These are phyloP conservation scores for Leptinotarsa rubiginosa DNA, from an alignment of 2,888 invertebrate genomes.

Conservation along the genomic window DNA sequence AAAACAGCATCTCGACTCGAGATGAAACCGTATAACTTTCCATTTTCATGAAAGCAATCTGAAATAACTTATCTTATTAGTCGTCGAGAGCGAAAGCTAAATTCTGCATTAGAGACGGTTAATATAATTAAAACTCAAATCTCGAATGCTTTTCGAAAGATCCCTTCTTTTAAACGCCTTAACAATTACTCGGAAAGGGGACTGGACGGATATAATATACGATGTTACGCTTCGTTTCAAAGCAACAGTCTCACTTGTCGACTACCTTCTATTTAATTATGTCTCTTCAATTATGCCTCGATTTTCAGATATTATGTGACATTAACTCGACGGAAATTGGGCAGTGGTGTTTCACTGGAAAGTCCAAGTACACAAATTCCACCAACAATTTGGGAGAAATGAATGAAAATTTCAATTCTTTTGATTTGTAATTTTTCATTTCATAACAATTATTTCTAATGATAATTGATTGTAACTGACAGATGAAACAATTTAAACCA, in stretches of 20 bases:
- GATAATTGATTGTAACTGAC: too few species aligned
- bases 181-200: slow-evolving; percentile 40
- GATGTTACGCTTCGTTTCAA: slow-evolving; percentile 28
- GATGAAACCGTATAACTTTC: slow-evolving; percentile 43
- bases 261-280: slow-evolving; percentile 35
- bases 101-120: slow-evolving; percentile 44
- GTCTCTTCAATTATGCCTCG: slow-evolving; percentile 31
- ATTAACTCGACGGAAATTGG: neutral
- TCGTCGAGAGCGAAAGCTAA: slow-evolving; percentile 49
- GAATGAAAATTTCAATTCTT: neutral
- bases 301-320: neutral
- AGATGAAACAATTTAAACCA: too few species aligned
- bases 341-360: neutral
- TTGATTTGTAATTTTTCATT: too few species aligned
- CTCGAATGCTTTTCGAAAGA: slow-evolving; percentile 33
- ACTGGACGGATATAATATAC: slow-evolving; percentile 31
- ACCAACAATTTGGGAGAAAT: neutral
- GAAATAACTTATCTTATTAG: slow-evolving; percentile 53
- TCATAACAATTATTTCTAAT: too few species aligned
- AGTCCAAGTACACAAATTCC: neutral
- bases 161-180: slow-evolving; percentile 39
- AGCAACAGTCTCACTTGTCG: slow-evolving; percentile 29
- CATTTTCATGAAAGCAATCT: slow-evolving; percentile 46
- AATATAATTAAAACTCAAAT: slow-evolving; percentile 49
- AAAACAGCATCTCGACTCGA: slow-evolving; percentile 34